Evolutionary conservation across 2,797 vertebrate species (phyloP), one percentile per base, ranked within the genome.

Genomic region (Ptychadena robeensis): DNA sequence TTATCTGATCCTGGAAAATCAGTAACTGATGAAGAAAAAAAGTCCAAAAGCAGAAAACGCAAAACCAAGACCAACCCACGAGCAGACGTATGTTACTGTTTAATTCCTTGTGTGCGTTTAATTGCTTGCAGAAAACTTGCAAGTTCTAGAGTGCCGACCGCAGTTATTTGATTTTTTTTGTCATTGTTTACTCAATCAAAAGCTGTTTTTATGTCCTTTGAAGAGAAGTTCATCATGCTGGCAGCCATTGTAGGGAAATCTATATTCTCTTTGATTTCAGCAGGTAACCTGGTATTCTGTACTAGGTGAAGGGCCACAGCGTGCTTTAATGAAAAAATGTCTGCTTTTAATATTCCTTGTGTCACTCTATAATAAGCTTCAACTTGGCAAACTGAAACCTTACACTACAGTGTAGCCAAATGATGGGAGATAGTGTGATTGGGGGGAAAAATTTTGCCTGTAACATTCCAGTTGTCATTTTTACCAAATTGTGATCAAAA

Each of bases 1-100:
- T 86, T 91, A 69, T 90, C 88, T 0, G 92, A 90, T 87, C 92
- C 89, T 86, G 91, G 90, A 25, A 93, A 90, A 86, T 72, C 37
- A 0, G 0, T 78, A 31, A 40, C 65, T 0, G 93, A 92, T 0
- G 92, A 93, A 0, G 92, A 93, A 77, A 94, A 91, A 87, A 94
- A 93, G 82, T 86, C 91, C 14, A 94, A 92, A 84, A 88, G 90
- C 73, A 91, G 91, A 85, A 94, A 94, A 83, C 83, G 89, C 22
- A 93, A 93, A 88, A 89, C 87, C 0, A 94, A 92, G 35, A 85
- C 86, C 2, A 90, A 89, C 84, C 89, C 89, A 14, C 87, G 90
- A 81, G 80, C 73, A 25, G 93, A 94, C 25, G 94, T 94, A 68
- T 91, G 92, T 88, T 27, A 9, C 40, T 86, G 69, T 14, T 79